Evolutionary conservation across 2,797 vertebrate genomes (phyloP).

Genomic region (Vireo griseus): DNA sequence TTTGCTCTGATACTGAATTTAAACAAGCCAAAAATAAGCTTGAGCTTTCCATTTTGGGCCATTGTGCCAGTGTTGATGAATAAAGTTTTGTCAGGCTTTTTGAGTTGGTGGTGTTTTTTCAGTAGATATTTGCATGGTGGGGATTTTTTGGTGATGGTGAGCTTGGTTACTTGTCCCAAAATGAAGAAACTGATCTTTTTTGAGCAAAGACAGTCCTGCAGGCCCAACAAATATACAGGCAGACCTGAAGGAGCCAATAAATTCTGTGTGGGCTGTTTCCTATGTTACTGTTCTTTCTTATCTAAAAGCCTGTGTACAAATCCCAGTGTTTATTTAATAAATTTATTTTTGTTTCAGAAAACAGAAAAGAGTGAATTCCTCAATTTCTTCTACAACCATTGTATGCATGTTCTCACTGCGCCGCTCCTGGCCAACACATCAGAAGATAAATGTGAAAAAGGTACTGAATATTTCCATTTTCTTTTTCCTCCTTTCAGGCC

Average conservation of each 20-base stretch:
- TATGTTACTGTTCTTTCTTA: not conserved
- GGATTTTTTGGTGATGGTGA: not conserved
- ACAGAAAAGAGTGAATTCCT: slow-evolving; percentile 98
- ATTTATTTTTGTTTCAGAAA: slow-evolving; percentile 81
- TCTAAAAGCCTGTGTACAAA: not conserved
- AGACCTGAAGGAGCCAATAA: not conserved
- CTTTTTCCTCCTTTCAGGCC: not conserved
- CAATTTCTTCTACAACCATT: slow-evolving; percentile 99
- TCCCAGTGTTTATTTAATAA: not conserved
- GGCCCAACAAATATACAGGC: not conserved
- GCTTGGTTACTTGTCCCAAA: not conserved
- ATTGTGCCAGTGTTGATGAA: not conserved
- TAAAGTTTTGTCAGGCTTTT: not conserved
- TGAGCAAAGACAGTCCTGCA: not conserved
- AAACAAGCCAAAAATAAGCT: not conserved
- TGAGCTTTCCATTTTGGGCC: not conserved
- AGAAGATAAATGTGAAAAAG: slow-evolving; percentile 89
- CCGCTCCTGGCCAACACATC: slow-evolving; percentile 95
- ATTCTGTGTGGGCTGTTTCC: not conserved
- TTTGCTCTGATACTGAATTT: not conserved
- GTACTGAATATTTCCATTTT: slow-evolving; percentile 60
- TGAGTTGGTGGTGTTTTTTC: not conserved
- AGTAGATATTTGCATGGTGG: not conserved
- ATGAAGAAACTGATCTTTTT: not conserved
- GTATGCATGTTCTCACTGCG: slow-evolving; percentile 97